These are phyloP conservation scores for Onychorhynchus coronatus DNA, from an alignment of 2,113 vertebrate genomes.

Conservation along the genomic window DNA sequence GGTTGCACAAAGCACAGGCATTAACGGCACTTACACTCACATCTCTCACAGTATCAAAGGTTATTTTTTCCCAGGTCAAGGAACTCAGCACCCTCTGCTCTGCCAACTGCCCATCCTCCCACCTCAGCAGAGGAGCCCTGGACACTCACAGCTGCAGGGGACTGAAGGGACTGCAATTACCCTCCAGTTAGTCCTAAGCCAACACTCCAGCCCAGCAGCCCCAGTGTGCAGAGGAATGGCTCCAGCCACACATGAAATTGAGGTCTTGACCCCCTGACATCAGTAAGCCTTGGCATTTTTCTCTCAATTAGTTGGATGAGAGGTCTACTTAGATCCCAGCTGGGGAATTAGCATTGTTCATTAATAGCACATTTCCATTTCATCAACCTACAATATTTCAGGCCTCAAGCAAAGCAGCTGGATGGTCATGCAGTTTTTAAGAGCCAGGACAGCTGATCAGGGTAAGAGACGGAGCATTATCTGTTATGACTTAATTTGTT, in stretches of 20 bases:
- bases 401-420: slow-evolving; percentile 46
- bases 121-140: not conserved
- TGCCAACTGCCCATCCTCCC: not conserved
- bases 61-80: not conserved
- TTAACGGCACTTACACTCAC: accelerated
- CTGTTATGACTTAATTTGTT: not conserved
- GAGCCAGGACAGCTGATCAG: not conserved
- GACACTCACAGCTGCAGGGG: not conserved
- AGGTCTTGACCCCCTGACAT: slow-evolving; percentile 22
- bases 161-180: not conserved
- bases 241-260: slow-evolving; percentile 60
- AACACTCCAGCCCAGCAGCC: not conserved
- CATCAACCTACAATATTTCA: not conserved
- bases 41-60: not conserved
- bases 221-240: not conserved
- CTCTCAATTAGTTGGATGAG: slow-evolving; percentile 50
- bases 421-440: slow-evolving; percentile 26
- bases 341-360: slow-evolving; percentile 49
- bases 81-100: not conserved
- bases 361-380: slow-evolving; percentile 37
- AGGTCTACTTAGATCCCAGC: slow-evolving; percentile 13
- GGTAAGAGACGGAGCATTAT: not conserved
- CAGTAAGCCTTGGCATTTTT: slow-evolving; percentile 42
- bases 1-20: accelerated
- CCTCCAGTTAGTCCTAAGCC: not conserved